Conservation (phyloP, 2,888 invertebrate genomes). For the Petrolisthes cinctipes region DNA sequence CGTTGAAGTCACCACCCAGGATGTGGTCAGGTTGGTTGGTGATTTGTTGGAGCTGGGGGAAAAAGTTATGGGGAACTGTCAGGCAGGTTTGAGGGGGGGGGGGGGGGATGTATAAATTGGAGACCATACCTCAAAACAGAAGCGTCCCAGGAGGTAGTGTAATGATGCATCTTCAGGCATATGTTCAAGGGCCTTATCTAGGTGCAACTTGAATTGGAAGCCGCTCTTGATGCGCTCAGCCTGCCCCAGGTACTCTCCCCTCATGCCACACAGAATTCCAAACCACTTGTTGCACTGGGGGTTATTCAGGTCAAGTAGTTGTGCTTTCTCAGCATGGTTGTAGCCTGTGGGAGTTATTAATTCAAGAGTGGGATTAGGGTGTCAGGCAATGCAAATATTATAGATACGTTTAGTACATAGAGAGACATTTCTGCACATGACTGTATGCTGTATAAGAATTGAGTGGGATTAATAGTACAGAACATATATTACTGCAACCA, state of each 20-base stretch:
- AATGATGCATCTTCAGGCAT: constrained; percentile 76
- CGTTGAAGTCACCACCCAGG: too few species aligned
- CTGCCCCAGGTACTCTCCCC: constrained; percentile 75
- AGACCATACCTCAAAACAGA: constrained; percentile 64
- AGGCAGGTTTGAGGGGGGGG: too few species aligned
- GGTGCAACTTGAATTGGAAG: constrained; percentile 77
- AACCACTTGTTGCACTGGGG: constrained; percentile 80
- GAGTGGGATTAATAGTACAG: too few species aligned
- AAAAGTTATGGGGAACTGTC: too few species aligned
- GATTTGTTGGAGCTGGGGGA: too few species aligned
- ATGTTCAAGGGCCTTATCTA: constrained; percentile 76
- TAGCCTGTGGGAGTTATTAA: constrained; percentile 71
- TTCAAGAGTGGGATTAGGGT: too few species aligned
- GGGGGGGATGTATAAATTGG: neutral
- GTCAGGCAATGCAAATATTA: too few species aligned
- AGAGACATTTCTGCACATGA: too few species aligned
- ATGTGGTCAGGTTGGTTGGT: too few species aligned
- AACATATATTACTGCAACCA: too few species aligned
- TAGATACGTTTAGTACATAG: too few species aligned
- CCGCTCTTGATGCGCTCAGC: constrained; percentile 79
- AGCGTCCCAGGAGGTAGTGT: constrained; percentile 78
- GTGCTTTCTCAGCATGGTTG: constrained; percentile 74
- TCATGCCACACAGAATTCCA: constrained; percentile 78
- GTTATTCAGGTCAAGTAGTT: constrained; percentile 72
- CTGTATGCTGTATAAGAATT: too few species aligned